These are phyloP conservation scores for Planococcus citri DNA, from an alignment of 1,140 invertebrate species.

Conservation along the genomic window DNA sequence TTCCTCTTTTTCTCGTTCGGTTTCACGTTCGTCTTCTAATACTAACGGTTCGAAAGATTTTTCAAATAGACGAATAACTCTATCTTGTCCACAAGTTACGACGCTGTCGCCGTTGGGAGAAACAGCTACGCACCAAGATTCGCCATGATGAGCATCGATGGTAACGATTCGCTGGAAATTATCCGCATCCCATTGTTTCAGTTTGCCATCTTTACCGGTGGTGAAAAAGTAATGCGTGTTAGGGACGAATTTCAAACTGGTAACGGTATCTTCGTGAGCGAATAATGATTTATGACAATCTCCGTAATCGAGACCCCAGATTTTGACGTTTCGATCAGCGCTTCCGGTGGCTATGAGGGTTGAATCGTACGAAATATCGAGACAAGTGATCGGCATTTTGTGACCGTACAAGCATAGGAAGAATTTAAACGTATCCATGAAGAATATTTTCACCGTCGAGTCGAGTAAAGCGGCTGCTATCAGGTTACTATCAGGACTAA, in stretches of 20 bases:
- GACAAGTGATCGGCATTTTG: conserved; percentile 80
- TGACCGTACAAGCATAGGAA: conserved; percentile 94
- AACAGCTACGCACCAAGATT: conserved; percentile 60
- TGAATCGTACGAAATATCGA: conserved; percentile 90
- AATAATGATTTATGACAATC: conserved; percentile 82
- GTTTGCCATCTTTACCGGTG: conserved; percentile 78
- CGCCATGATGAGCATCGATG: conserved; percentile 69
- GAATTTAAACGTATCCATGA: conserved; percentile 84
- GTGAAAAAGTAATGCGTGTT: conserved; percentile 90
- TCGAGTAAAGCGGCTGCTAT: conserved; percentile 83
- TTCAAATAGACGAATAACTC: conserved; percentile 74
- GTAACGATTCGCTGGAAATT: conserved; percentile 82
- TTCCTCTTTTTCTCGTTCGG: conserved; percentile 57
- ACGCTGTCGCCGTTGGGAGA: conserved; percentile 69
- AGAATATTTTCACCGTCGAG: conserved; percentile 91
- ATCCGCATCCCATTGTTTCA: conserved; percentile 97
- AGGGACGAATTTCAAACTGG: conserved; percentile 73
- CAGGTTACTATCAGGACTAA: conserved; percentile 75
- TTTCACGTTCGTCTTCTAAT: conserved; percentile 81
- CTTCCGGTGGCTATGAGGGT: conserved; percentile 84
- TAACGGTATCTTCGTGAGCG: conserved; percentile 91
- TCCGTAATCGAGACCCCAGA: conserved; percentile 98
- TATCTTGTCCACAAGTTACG: conserved; percentile 76
- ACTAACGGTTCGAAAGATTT: conserved; percentile 80
- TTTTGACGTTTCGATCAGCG: conserved; percentile 87